Percentiles rank a stretch among this genome's conserved stretches.
Conservation (phyloP, 2,113 vertebrate species). For the Nerophis ophidion region DNA sequence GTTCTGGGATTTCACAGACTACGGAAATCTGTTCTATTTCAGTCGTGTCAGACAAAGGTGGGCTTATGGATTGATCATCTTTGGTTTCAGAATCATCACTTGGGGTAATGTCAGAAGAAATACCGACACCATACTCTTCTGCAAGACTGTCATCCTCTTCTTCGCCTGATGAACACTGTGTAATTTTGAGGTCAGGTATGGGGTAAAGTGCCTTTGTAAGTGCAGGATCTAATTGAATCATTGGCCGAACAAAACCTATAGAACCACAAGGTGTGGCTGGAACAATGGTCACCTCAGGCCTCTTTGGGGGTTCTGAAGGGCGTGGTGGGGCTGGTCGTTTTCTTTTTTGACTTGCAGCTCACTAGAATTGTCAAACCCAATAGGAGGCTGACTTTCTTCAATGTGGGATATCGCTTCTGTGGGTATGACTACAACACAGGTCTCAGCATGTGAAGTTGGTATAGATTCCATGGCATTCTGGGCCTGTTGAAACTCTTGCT, state of each 20-base stretch:
- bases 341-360: constrained; percentile 80
- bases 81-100: constrained; percentile 76
- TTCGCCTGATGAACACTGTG: constrained; percentile 92
- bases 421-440: constrained; percentile 83
- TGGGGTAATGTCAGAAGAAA: constrained; percentile 79
- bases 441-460: constrained; percentile 71
- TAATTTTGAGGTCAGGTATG: constrained; percentile 97
- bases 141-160: constrained; percentile 84
- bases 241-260: constrained; percentile 57
- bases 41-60: constrained; percentile 69
- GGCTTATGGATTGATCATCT: constrained; percentile 63
- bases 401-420: constrained; percentile 66
- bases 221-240: constrained; percentile 67
- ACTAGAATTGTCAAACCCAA: constrained; percentile 73
- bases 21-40: constrained; percentile 80
- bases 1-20: constrained; percentile 78
- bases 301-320: constrained; percentile 64
- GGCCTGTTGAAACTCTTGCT: constrained; percentile 76
- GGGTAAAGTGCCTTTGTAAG: constrained; percentile 78
- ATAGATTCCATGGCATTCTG: constrained; percentile 73
- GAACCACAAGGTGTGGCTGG: constrained; percentile 49
- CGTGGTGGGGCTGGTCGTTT: constrained; percentile 70
- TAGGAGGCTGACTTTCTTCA: constrained; percentile 60
- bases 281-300: constrained; percentile 59
- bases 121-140: constrained; percentile 74